phyloP scores from a whole-genome alignment of 2,888 invertebrate genomes.

The Helicoverpa assulta region DNA sequence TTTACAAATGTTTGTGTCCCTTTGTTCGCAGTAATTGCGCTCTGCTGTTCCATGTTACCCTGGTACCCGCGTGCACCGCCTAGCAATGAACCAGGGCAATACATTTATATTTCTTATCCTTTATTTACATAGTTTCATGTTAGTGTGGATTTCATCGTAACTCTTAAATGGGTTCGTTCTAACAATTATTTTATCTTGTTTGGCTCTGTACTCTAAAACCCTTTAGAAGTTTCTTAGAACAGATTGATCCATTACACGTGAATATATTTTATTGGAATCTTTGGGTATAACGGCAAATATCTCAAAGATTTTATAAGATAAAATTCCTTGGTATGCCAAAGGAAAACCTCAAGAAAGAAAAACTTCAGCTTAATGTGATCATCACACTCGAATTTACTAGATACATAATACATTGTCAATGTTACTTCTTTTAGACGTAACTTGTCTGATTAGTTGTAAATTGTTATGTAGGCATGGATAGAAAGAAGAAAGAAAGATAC shows the following conservation, averaged over 20 bases:
- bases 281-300: not conserved
- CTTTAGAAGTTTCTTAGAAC: not conserved
- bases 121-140: not conserved
- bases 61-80: slow-evolving; percentile 27
- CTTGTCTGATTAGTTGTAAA: slow-evolving; percentile 16
- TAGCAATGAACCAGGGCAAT: slow-evolving; percentile 20
- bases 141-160: slow-evolving; percentile 5
- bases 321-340: no score
- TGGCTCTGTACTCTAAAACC: not conserved
- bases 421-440: slow-evolving; percentile 5
- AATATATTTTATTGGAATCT: not conserved
- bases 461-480: slow-evolving; percentile 15
- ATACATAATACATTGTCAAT: not conserved
- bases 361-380: no score
- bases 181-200: slow-evolving; percentile 6
- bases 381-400: not conserved
- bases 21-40: slow-evolving; percentile 56
- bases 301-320: no score
- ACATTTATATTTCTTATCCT: slow-evolving; percentile 11
- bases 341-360: no score
- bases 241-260: not conserved
- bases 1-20: slow-evolving; percentile 54
- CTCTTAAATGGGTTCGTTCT: not conserved
- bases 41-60: slow-evolving; percentile 37
- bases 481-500: not conserved